Conservation (phyloP, 2,888 invertebrate species). For the Podotricha telesiphe region DNA sequence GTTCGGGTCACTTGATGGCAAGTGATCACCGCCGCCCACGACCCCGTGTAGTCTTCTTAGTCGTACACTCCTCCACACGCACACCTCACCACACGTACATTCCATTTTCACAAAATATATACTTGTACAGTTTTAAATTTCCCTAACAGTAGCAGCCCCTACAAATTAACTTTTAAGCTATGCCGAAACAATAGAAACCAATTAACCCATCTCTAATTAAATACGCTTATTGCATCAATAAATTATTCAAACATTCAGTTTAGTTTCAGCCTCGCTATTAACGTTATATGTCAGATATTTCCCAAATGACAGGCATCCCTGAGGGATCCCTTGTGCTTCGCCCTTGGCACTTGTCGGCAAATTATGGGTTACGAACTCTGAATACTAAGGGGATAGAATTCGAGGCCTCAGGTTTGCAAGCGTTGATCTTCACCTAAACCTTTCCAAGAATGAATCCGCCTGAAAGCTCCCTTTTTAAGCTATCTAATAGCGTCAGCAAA, state of each 20-base stretch:
- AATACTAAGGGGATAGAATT: constrained; percentile 23
- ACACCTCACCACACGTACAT: too few species aligned
- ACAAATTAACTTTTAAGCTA: constrained; percentile 14
- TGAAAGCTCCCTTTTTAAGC: constrained; percentile 14
- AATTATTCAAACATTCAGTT: constrained; percentile 25
- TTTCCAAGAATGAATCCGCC: constrained; percentile 4
- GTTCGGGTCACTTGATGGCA: too few species aligned
- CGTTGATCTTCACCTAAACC: constrained; percentile 19
- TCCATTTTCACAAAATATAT: too few species aligned
- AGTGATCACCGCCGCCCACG: too few species aligned
- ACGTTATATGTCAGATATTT: constrained; percentile 23
- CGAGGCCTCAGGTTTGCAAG: constrained; percentile 23
- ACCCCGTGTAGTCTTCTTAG: too few species aligned
- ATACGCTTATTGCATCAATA: constrained; percentile 18
- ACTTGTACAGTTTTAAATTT: background rate
- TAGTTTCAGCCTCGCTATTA: constrained; percentile 14
- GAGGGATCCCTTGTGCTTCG: constrained; percentile 22
- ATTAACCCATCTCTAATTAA: constrained; percentile 14
- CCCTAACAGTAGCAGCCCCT: background rate
- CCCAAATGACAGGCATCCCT: constrained; percentile 22
- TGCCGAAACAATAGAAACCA: constrained; percentile 5
- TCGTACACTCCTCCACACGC: too few species aligned
- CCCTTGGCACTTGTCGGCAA: constrained; percentile 23
- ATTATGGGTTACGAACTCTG: constrained; percentile 26
- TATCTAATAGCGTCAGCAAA: constrained; percentile 16